These are phyloP conservation scores for Delichon dasypus DNA, from an alignment of 2,797 vertebrate genomes.

Conservation along the genomic window DNA sequence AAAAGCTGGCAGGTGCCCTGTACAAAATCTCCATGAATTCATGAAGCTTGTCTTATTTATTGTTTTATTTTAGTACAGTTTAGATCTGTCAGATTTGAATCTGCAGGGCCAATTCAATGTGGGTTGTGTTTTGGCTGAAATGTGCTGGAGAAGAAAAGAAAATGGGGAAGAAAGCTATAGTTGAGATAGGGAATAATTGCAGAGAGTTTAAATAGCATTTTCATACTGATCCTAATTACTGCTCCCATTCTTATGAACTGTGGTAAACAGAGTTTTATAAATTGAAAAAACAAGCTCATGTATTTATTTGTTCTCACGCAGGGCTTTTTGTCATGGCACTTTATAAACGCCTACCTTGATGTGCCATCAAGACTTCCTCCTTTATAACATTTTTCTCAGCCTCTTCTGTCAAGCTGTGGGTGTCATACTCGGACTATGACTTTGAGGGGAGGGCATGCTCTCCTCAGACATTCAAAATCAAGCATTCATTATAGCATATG, in stretches of 20 bases:
- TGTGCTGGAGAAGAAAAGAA: background rate
- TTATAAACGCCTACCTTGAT: constrained; percentile 4
- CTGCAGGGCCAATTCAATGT: background rate
- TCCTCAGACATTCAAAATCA: background rate
- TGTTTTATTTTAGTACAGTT: background rate
- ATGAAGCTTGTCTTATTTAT: background rate
- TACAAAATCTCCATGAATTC: background rate
- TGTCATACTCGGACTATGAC: background rate
- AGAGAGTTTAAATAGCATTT: background rate
- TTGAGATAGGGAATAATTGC: background rate
- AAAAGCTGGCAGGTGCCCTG: background rate
- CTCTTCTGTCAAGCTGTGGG: background rate
- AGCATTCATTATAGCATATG: constrained; percentile 2
- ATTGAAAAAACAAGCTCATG: background rate
- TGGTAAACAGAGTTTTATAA: background rate
- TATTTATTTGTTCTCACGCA: background rate
- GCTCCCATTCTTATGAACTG: background rate
- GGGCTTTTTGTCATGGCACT: background rate
- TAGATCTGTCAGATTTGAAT: background rate
- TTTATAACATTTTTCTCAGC: background rate
- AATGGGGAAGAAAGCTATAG: background rate
- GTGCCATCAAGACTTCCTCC: background rate
- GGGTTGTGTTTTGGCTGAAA: constrained; percentile 27
- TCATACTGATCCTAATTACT: constrained; percentile 24
- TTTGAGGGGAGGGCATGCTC: background rate